phyloP scores from a whole-genome alignment of 2,113 vertebrate genomes.

The Mellivora capensis region DNA sequence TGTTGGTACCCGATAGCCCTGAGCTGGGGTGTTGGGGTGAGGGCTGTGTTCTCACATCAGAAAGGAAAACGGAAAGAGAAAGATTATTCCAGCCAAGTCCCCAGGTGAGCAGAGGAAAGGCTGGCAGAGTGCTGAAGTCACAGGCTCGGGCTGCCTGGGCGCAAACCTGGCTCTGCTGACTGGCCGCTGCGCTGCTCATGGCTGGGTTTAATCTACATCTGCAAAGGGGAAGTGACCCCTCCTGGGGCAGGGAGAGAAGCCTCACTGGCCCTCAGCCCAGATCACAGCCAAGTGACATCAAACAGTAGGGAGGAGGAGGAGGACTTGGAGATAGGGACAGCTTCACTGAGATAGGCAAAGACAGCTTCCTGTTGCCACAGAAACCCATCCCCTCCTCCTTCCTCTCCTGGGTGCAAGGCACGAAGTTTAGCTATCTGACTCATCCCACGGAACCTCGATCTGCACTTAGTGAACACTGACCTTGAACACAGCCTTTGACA shows the following conservation, averaged over 20 bases:
- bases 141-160: not conserved
- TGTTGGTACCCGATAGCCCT: too few relatives aligned
- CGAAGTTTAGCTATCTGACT: not conserved
- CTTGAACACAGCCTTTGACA: not conserved
- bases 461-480: not conserved
- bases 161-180: rapidly evolving
- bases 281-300: not conserved
- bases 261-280: rapidly evolving
- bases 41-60: not conserved
- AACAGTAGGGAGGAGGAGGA: not conserved
- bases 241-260: not conserved
- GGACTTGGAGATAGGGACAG: not conserved
- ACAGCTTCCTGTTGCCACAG: not conserved
- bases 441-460: not conserved
- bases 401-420: not conserved
- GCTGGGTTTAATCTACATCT: not conserved
- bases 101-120: not conserved
- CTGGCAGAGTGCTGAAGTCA: too few relatives aligned
- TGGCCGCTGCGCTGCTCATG: rapidly evolving
- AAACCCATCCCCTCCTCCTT: not conserved
- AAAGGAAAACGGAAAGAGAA: not conserved
- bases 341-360: not conserved
- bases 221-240: not conserved
- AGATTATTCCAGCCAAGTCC: too few relatives aligned
- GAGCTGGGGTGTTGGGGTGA: rapidly evolving